Evolutionary conservation across 2,797 vertebrate genomes (phyloP), one percentile per base, ranked within the genome.

Genomic region (Otolemur crassicaudatus): DNA sequence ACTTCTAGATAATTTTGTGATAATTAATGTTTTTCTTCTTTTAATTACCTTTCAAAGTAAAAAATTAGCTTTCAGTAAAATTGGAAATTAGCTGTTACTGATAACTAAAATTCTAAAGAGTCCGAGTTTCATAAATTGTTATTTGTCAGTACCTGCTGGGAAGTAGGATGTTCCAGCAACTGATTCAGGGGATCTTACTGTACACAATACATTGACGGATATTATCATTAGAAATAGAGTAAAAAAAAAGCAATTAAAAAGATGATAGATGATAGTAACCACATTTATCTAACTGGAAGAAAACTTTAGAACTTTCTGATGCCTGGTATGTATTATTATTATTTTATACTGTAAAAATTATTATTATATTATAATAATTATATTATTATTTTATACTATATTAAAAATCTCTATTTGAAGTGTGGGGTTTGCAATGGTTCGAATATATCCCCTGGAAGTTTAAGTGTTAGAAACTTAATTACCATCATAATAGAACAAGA

Each of bases 71-170:
- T 53, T 53, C 49, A 53, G 16, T 53, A 53, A 53, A 53, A 53
- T 53, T 93, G 49, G 94, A 96, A 93, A 92, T 90, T 82, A 87
- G 60, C 69, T 96, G 61, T 79, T 91, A 87, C 23, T 77, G 34
- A 77, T 19, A 95, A 29, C 40, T 80, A 80, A 92, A 94, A 81
- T 93, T 34, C 46, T 87, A 76, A 90, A 88, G 37, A 91, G 19
- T 46, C 0, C 5, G 82, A 92, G 31, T 90, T 86, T 53, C n/a
- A 31, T 75, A 91, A 96, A 58, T 53, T 65, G 22, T 22, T 86
- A 67, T 83, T 92, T 94, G 69, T 90, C 53, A 95, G 94, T 83
- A 89, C 70, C n/a, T 94, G 7, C 34, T 40, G 69, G 29, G 37
- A 23, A 40, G 4, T 75, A 40, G 12, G 4, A 49, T 80, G 5